Evolutionary conservation across 2,113 vertebrate genomes (phyloP).

Genomic region (Laticauda colubrina): DNA sequence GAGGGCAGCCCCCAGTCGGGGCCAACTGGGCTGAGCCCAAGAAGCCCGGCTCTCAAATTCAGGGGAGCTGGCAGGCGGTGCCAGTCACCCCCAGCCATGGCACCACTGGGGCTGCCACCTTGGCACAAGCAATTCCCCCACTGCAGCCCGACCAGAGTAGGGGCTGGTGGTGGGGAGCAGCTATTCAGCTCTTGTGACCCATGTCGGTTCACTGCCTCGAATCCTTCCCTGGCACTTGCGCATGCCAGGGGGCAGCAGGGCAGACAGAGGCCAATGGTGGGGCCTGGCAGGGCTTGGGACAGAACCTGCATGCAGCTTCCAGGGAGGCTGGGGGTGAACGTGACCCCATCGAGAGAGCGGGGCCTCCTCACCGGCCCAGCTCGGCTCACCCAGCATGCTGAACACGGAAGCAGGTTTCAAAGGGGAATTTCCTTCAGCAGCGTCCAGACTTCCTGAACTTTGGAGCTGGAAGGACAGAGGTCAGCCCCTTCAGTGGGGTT

Average conservation of each 20-base stretch:
- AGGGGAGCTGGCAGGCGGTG: not conserved
- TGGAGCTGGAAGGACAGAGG: not conserved
- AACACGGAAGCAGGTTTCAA: not conserved
- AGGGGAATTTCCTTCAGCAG: not conserved
- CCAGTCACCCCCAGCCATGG: not conserved
- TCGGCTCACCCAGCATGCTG: not conserved
- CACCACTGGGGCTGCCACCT: not conserved
- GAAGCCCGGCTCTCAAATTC: not conserved
- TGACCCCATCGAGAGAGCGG: not conserved
- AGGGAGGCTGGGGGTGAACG: not conserved
- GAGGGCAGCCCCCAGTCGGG: not conserved
- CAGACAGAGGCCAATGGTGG: not conserved
- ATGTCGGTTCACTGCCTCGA: fast-evolving
- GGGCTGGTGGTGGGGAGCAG: not conserved
- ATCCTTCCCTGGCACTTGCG: not conserved
- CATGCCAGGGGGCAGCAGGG: not conserved
- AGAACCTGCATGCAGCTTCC: not conserved
- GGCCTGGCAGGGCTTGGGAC: not conserved
- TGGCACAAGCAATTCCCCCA: not conserved
- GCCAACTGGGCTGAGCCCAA: not conserved
- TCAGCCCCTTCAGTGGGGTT: not conserved
- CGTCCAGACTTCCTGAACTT: not conserved
- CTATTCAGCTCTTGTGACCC: not conserved
- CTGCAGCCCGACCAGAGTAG: not conserved
- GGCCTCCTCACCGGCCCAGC: not conserved